Conservation (phyloP, 35 echinoderm and acorn worm genomes). For the Patiria miniata region DNA sequence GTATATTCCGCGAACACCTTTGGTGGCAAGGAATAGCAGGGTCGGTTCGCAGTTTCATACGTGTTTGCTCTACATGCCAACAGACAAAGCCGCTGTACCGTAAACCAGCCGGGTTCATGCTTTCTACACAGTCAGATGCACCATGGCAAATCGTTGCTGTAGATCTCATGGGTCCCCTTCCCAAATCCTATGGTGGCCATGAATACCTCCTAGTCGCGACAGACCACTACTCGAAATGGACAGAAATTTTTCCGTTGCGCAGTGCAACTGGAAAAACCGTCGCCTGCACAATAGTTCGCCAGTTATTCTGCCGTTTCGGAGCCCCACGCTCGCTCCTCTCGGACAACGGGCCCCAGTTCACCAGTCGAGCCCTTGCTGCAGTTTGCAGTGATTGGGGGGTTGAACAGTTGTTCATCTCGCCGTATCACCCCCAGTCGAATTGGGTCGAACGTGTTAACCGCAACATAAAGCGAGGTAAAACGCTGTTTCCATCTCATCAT, state of each 20-base stretch:
- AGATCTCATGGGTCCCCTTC: constrained; percentile 47
- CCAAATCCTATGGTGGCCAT: constrained; percentile 26
- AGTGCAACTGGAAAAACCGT: constrained; percentile 27
- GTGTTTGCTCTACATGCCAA: constrained; percentile 34
- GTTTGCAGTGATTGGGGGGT: constrained; percentile 53
- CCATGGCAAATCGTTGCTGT: constrained; percentile 54
- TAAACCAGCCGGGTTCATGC: constrained; percentile 53
- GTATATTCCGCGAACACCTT: constrained; percentile 13
- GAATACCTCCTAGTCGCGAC: constrained; percentile 25
- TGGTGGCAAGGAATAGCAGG: constrained; percentile 47
- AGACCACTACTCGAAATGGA: constrained; percentile 16
- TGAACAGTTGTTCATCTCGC: constrained; percentile 49
- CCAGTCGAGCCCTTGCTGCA: constrained; percentile 25
- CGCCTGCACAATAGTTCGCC: constrained; percentile 9
- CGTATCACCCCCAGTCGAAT: constrained; percentile 59
- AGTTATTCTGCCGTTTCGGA: constrained; percentile 51
- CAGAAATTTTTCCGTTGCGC: constrained; percentile 14
- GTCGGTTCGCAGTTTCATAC: constrained; percentile 32
- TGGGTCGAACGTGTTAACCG: constrained; percentile 60
- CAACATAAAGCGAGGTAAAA: constrained; percentile 31
- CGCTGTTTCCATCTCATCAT: constrained; percentile 19
- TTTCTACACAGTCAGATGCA: constrained; percentile 21
- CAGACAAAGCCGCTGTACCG: constrained; percentile 51
- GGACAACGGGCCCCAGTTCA: constrained; percentile 56
- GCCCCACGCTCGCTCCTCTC: constrained; percentile 50